phyloP scores from a whole-genome alignment of 2,113 vertebrate genomes.

The Morone saxatilis region DNA sequence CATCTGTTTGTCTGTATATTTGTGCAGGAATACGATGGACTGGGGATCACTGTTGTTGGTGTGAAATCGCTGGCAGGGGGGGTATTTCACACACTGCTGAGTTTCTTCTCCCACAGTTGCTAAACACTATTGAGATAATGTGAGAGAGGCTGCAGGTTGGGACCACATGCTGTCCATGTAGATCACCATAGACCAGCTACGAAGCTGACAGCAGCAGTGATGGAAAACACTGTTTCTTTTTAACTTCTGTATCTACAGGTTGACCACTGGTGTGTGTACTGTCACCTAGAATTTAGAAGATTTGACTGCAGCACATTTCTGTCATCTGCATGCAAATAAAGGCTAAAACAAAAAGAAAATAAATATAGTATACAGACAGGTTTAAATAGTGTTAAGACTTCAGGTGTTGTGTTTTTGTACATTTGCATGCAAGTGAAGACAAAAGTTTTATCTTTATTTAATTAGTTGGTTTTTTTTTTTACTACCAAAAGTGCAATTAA shows the following conservation, averaged over 20 bases:
- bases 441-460: neutral
- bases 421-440: neutral
- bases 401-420: neutral
- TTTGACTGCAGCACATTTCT: neutral
- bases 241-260: neutral
- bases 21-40: constrained; percentile 84
- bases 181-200: constrained; percentile 60
- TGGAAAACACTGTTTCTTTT: constrained; percentile 23
- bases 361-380: neutral
- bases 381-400: neutral
- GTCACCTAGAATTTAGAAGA: constrained; percentile 40
- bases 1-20: constrained; percentile 88
- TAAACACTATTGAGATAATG: constrained; percentile 82
- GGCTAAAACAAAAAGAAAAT: neutral
- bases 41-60: constrained; percentile 84
- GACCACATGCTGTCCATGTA: constrained; percentile 80
- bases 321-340: neutral
- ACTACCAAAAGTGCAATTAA: neutral
- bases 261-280: neutral
- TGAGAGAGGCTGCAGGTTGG: constrained; percentile 74
- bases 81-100: constrained; percentile 72
- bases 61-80: constrained; percentile 77
- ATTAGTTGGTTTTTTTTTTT: constrained; percentile 12
- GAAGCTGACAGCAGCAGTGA: constrained; percentile 79
- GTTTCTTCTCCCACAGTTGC: constrained; percentile 81